Percentiles rank a stretch among this genome's conserved stretches.
Evolutionary conservation across 2,888 invertebrate genomes (phyloP).

Genomic region (Subacronicta megacephala): DNA sequence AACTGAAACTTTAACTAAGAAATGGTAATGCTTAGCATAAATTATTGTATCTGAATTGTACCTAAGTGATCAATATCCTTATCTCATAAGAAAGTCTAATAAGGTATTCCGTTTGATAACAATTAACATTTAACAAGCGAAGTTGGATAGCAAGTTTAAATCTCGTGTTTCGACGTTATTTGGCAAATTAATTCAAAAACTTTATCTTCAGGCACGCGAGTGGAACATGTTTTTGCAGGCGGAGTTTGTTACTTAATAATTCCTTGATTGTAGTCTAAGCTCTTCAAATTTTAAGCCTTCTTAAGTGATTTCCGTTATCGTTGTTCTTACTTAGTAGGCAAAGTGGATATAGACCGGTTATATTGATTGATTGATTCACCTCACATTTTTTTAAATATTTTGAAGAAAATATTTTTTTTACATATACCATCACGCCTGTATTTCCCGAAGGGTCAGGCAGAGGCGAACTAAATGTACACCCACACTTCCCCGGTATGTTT

Average conservation of each 20-base stretch:
- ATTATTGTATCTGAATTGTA: slow-evolving; percentile 7
- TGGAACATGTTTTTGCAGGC: slow-evolving; percentile 80
- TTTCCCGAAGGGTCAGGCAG: no score
- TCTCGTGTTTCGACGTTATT: slow-evolving; percentile 85
- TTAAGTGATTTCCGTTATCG: slow-evolving; percentile 38
- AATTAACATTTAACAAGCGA: slow-evolving; percentile 86
- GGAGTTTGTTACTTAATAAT: slow-evolving; percentile 76
- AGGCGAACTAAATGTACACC: no score
- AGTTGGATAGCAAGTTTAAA: slow-evolving; percentile 82
- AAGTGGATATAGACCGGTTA: slow-evolving; percentile 7
- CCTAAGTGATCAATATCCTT: slow-evolving; percentile 46
- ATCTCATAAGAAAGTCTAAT: slow-evolving; percentile 57
- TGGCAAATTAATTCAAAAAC: slow-evolving; percentile 86
- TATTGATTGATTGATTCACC: no score
- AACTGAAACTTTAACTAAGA: slow-evolving; percentile 9
- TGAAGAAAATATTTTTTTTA: no score
- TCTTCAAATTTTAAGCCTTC: slow-evolving; percentile 38
- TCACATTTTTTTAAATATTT: no score
- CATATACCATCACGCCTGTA: no score
- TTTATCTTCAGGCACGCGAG: slow-evolving; percentile 82
- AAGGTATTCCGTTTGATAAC: slow-evolving; percentile 76
- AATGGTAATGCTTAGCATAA: slow-evolving; percentile 13
- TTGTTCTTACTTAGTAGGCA: slow-evolving; percentile 12
- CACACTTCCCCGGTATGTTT: no score
- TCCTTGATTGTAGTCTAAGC: slow-evolving; percentile 61